phyloP scores from a whole-genome alignment of 2,888 invertebrate species.

The Elaeidobius kamerunicus region DNA sequence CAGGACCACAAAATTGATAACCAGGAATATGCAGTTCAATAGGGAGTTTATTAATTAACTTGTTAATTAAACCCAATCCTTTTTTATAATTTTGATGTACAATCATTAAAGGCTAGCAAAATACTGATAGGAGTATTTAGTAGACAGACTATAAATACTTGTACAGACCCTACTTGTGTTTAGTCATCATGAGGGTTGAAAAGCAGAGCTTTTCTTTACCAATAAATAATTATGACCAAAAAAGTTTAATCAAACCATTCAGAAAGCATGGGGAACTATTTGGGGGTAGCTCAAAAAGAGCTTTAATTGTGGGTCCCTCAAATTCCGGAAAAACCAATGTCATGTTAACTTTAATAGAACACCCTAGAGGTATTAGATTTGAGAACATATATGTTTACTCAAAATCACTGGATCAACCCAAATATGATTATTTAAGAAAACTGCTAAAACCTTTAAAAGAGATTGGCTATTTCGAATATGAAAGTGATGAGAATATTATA shows the following conservation, averaged over 20 bases:
- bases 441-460: constrained; percentile 23
- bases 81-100: too few relatives aligned
- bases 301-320: constrained; percentile 2
- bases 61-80: constrained; percentile 4
- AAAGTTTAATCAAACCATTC: background rate
- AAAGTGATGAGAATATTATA: constrained; percentile 21
- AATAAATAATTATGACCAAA: background rate
- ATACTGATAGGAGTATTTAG: too few relatives aligned
- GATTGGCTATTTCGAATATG: constrained; percentile 26
- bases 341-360: background rate
- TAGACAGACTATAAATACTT: too few relatives aligned
- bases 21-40: constrained; percentile 8
- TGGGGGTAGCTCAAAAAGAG: background rate
- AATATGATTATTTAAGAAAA: constrained; percentile 28
- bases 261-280: background rate
- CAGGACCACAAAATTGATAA: constrained; percentile 3
- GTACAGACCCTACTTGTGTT: too few relatives aligned
- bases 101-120: too few relatives aligned
- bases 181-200: background rate
- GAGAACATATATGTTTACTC: constrained; percentile 30
- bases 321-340: constrained; percentile 16
- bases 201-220: background rate
- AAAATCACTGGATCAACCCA: constrained; percentile 29
- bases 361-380: constrained; percentile 20
- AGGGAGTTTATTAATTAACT: constrained; percentile 8